A percentile compares a stretch with the other conserved stretches of the same genome.
These are phyloP conservation scores for Neoseiulus cucumeris DNA, from an alignment of 1,140 invertebrate species.

Conservation along the genomic window DNA sequence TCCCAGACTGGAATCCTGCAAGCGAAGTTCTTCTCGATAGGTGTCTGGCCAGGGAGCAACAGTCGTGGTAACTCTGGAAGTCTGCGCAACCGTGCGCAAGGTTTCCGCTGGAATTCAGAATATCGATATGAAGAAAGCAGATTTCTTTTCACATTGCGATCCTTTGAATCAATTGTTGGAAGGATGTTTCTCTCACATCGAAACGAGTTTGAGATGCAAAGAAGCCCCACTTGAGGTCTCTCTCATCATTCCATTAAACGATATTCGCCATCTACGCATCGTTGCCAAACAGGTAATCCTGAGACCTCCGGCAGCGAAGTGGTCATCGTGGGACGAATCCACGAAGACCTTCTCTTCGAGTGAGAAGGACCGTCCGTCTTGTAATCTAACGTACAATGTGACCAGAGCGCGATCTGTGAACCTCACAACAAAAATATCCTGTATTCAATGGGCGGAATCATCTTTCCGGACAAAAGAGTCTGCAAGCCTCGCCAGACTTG, in stretches of 20 bases:
- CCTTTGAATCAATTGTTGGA: background rate
- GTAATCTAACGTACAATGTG: background rate
- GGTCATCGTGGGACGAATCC: background rate
- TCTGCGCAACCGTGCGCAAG: background rate
- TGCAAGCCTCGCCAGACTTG: background rate
- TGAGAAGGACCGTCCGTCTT: background rate
- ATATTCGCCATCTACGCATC: background rate
- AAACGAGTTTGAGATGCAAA: background rate
- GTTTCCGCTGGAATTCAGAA: background rate
- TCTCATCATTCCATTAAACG: background rate
- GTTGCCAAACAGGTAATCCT: background rate
- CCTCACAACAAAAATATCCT: too few relatives aligned
- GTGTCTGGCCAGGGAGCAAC: background rate
- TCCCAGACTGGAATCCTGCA: background rate
- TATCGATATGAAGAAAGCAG: too few relatives aligned
- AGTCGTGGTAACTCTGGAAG: background rate
- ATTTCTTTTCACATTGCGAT: background rate
- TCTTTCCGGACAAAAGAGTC: background rate
- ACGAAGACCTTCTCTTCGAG: background rate
- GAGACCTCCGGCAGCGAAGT: background rate
- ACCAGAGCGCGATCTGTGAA: background rate
- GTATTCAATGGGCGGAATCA: background rate
- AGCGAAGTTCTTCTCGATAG: background rate
- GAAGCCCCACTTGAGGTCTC: background rate
- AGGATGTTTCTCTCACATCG: background rate